A percentile compares a stretch with the other conserved stretches of the same genome.
These are phyloP conservation scores for Glandiceps talaboti DNA, from an alignment of 53 echinoderm and acorn worm species.

Conservation along the genomic window DNA sequence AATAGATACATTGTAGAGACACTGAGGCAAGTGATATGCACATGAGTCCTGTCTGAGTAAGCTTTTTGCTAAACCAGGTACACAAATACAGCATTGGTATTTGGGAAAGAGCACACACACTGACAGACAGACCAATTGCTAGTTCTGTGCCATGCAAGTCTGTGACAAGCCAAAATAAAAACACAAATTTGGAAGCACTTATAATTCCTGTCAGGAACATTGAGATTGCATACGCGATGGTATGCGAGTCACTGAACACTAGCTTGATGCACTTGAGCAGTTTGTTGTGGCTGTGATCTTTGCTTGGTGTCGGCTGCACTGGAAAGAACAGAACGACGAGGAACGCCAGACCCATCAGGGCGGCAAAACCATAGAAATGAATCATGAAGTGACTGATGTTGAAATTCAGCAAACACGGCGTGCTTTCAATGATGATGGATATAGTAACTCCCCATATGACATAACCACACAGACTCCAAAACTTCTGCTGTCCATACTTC, in stretches of 20 bases:
- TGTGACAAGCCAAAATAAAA: constrained; percentile 83
- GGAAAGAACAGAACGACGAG: constrained; percentile 46
- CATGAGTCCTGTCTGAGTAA: constrained; percentile 43
- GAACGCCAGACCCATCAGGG: constrained; percentile 40
- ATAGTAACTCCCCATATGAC: constrained; percentile 33
- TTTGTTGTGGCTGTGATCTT: constrained; percentile 12
- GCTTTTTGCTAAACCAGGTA: constrained; percentile 35
- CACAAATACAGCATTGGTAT: constrained; percentile 43
- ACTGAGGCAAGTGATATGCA: constrained; percentile 34
- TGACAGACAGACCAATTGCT: constrained; percentile 52
- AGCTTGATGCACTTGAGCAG: constrained; percentile 44
- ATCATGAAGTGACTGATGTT: constrained; percentile 33
- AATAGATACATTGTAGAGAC: constrained; percentile 44
- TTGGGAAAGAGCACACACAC: constrained; percentile 39
- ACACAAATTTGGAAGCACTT: constrained; percentile 40
- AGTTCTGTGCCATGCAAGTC: constrained; percentile 64
- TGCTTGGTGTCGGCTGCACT: constrained; percentile 18
- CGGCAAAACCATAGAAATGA: constrained; percentile 55
- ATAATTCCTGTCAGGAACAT: constrained; percentile 49
- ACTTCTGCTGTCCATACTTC: constrained; percentile 46
- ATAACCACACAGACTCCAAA: constrained; percentile 31
- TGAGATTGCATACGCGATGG: constrained; percentile 32
- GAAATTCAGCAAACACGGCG: constrained; percentile 17
- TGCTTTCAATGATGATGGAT: constrained; percentile 40
- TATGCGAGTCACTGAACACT: constrained; percentile 44